These are phyloP conservation scores for Coronaproctus castanopsis DNA, from an alignment of 2,888 invertebrate species.

Conservation along the genomic window DNA sequence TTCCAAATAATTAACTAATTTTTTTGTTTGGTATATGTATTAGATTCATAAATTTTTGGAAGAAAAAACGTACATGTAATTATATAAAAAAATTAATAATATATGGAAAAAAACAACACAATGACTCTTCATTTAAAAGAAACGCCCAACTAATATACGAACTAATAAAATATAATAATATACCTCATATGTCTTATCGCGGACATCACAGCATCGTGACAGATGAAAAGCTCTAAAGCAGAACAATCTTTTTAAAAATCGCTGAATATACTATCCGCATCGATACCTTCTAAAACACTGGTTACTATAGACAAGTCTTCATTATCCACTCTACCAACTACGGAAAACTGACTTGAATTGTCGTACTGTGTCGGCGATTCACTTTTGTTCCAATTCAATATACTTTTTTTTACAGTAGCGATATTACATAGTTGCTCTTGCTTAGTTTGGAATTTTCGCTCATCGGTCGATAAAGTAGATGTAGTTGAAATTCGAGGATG, in stretches of 20 bases:
- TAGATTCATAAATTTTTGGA: no score
- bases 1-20: no score
- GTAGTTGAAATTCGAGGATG: neutral
- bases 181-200: no score
- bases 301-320: neutral
- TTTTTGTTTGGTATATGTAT: no score
- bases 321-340: neutral
- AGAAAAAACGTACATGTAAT: neutral
- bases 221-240: no score
- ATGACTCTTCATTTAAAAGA: no score
- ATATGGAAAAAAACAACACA: neutral
- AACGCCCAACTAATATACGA: no score
- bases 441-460: neutral
- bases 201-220: no score
- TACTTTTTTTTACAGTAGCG: neutral
- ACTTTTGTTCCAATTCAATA: neutral
- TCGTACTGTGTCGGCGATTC: neutral
- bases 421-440: neutral
- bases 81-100: neutral
- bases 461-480: neutral
- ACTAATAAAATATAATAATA: no score
- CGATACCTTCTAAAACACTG: slow-evolving; percentile 19
- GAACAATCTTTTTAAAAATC: slow-evolving; percentile 16
- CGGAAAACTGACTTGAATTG: neutral
- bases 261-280: slow-evolving; percentile 19